Percentiles rank a stretch among this genome's conserved stretches.
Conservation (phyloP, 2,888 invertebrate genomes). For the Alsophila aescularia region DNA sequence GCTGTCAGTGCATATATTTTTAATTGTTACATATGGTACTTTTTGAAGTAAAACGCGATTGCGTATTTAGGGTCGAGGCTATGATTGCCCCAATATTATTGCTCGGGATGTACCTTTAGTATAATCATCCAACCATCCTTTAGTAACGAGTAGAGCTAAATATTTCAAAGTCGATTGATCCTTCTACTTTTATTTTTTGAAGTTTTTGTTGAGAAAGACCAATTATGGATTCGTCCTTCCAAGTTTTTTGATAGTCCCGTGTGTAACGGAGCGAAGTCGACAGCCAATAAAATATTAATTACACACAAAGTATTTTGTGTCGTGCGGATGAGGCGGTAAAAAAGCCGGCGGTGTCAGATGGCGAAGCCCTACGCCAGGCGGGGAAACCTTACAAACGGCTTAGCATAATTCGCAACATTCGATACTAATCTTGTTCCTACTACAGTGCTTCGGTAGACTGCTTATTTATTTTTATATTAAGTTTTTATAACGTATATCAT, state of each 20-base stretch:
- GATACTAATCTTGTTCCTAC: slow-evolving; percentile 44
- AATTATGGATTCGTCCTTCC: neutral
- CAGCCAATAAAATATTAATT: slow-evolving; percentile 34
- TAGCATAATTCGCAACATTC: slow-evolving; percentile 55
- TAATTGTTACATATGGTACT: too few species aligned
- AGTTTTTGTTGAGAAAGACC: neutral
- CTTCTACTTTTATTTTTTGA: too few species aligned
- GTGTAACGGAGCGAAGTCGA: slow-evolving; percentile 19
- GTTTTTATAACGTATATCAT: neutral
- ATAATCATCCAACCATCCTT: too few species aligned
- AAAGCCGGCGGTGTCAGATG: slow-evolving; percentile 54
- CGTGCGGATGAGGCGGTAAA: slow-evolving; percentile 47
- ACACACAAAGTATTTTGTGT: slow-evolving; percentile 27
- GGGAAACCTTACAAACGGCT: slow-evolving; percentile 77
- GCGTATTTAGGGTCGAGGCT: too few species aligned
- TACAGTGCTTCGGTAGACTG: neutral
- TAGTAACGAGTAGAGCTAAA: too few species aligned
- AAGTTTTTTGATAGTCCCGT: slow-evolving; percentile 5
- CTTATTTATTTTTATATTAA: neutral
- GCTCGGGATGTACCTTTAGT: too few species aligned
- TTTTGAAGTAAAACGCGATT: too few species aligned
- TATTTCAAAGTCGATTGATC: too few species aligned
- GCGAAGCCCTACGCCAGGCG: slow-evolving; percentile 55
- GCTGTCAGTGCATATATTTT: too few species aligned
- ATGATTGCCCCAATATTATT: too few species aligned